A percentile compares a stretch with the other conserved stretches of the same genome.
These are phyloP conservation scores for Azemiops feae DNA, from an alignment of 2,113 vertebrate species.

Conservation along the genomic window DNA sequence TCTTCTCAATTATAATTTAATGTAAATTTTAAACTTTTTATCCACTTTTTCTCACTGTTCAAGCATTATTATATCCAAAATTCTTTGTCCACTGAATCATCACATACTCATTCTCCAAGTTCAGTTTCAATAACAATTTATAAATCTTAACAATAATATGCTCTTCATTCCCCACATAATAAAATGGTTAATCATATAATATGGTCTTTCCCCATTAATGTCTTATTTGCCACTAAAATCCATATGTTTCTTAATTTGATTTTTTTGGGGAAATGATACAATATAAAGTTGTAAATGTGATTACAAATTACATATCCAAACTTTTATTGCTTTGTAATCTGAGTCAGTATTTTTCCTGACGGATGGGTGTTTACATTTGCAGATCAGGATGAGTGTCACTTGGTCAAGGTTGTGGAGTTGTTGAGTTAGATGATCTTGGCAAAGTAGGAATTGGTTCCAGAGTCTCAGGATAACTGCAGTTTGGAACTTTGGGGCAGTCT, in stretches of 20 bases:
- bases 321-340: not conserved
- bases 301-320: not conserved
- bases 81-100: not conserved
- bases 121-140: not conserved
- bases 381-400: not conserved
- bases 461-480: not conserved
- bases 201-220: not conserved
- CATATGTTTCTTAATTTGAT: not conserved
- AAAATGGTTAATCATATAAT: not conserved
- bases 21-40: not conserved
- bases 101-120: not conserved
- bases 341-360: not conserved
- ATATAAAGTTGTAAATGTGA: not conserved
- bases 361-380: not conserved
- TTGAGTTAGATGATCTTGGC: not conserved
- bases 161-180: not conserved
- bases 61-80: not conserved
- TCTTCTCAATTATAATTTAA: not conserved
- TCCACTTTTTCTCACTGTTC: not conserved
- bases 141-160: not conserved
- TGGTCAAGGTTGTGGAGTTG: not conserved
- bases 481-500: not conserved
- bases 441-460: not conserved
- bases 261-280: not conserved
- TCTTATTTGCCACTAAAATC: not conserved